Evolutionary conservation across 2,797 vertebrate genomes (phyloP), one percentile per base, ranked within the genome.

Genomic region (Epinephelus malabaricus): DNA sequence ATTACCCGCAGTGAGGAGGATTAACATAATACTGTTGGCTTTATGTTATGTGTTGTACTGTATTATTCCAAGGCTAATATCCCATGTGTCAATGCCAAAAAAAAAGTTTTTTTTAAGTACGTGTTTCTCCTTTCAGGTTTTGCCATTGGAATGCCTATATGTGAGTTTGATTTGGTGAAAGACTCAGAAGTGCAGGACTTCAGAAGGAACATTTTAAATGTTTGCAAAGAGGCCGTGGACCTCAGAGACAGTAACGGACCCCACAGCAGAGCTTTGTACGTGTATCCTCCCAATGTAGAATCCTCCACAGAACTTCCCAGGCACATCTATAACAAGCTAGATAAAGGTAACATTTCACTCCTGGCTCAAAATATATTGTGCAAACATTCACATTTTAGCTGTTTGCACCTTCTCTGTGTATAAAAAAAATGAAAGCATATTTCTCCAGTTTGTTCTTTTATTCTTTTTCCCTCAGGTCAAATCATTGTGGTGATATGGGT

Each of bases 401-500:
- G 2, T 65, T 43, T 56, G 2, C 38, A 9, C 18, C 14, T 40
- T 49, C 12, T 43, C 19, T 54, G 40, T 58, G 25, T 30, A 21
- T 10, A 27, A 30, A 34, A 34, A 46, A 43, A 30, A 34, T 23
- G 0, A 17, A 23, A 4, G 1, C 2, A 17, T 12, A 38, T 19
- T 51, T 51, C 18, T 45, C 56, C 25, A 34, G 10, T 54, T 59
- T 68, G 2, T 54, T 78, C 5, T 59, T 56, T 68, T 55, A 4
- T 65, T 68, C 50, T 76, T 56, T 69, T 62, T 69, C 58, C 56
- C 40, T 49, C 81, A 99, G 98, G 98, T 89, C 98, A 99, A 96
- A 99, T 99, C 89, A 99, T 99, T 73, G 98, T 99, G 80, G 98
- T 99, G 54, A 99, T 99, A 87, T 99, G 98, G 98, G 98, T 99